Evolutionary conservation across 2,888 invertebrate species (phyloP).

Genomic region (Philereme vetulata): DNA sequence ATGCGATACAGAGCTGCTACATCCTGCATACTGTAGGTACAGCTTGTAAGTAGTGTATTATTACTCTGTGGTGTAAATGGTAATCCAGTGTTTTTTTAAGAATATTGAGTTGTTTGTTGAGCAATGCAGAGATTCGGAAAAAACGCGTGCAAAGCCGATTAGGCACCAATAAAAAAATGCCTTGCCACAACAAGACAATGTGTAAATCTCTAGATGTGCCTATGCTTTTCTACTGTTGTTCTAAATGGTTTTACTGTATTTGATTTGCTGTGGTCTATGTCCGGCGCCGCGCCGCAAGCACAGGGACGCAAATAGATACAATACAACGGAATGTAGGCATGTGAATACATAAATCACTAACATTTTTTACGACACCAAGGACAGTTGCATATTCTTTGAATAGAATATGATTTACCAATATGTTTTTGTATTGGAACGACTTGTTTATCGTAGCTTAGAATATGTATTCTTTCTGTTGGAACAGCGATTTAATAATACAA

Average conservation of each 20-base stretch:
- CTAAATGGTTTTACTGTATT: slow-evolving; percentile 6
- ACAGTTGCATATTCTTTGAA: slow-evolving; percentile 10
- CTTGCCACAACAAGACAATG: too few relatives aligned
- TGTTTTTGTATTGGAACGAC: background rate
- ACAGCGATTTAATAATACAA: too few relatives aligned
- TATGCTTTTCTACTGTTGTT: background rate
- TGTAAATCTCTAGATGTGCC: too few relatives aligned
- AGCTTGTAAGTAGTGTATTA: background rate
- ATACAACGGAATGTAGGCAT: slow-evolving; percentile 20
- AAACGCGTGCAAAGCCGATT: too few relatives aligned
- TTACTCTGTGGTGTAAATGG: too few relatives aligned
- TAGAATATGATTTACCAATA: background rate
- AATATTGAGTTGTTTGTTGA: too few relatives aligned
- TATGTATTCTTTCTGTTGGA: too few relatives aligned
- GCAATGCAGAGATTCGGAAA: too few relatives aligned
- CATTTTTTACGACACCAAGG: slow-evolving; percentile 17
- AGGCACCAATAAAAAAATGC: too few relatives aligned
- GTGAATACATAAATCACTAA: slow-evolving; percentile 15
- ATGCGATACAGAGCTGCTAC: slow-evolving; percentile 50
- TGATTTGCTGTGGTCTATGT: slow-evolving; percentile 32
- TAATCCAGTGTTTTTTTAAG: too few relatives aligned
- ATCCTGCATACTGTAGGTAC: slow-evolving; percentile 28
- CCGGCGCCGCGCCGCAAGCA: slow-evolving; percentile 27
- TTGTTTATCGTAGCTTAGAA: background rate
- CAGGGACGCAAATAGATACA: slow-evolving; percentile 29